These are phyloP conservation scores for Nymphalis urticae DNA, from an alignment of 2,888 invertebrate species.

Conservation along the genomic window DNA sequence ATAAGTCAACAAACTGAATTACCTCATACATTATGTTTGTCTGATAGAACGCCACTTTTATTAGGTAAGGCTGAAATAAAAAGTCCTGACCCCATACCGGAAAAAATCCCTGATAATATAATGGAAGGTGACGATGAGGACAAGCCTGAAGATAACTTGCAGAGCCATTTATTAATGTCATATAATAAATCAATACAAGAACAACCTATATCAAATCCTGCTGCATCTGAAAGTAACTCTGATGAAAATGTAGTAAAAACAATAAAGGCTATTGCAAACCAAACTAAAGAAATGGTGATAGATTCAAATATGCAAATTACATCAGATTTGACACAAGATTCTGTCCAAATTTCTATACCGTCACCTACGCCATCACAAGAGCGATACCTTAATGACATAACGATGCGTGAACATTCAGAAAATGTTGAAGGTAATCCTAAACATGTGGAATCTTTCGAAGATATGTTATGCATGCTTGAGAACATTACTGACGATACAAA, in stretches of 20 bases:
- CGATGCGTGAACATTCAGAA: constrained; percentile 81
- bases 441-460: constrained; percentile 85
- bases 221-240: constrained; percentile 49
- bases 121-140: constrained; percentile 76
- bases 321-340: constrained; percentile 82
- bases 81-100: constrained; percentile 76
- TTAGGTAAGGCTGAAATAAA: constrained; percentile 76
- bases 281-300: constrained; percentile 80
- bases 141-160: constrained; percentile 69
- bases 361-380: constrained; percentile 85
- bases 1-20: constrained; percentile 78
- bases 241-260: constrained; percentile 76
- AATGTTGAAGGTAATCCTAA: constrained; percentile 78
- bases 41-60: constrained; percentile 68
- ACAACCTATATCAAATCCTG: constrained; percentile 48
- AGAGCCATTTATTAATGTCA: constrained; percentile 59
- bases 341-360: constrained; percentile 85
- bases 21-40: constrained; percentile 67
- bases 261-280: constrained; percentile 79
- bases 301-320: constrained; percentile 81
- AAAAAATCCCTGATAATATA: constrained; percentile 78
- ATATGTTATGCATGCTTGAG: constrained; percentile 86
- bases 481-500: constrained; percentile 80
- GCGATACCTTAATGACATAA: constrained; percentile 83
- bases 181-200: constrained; percentile 62